Evolutionary conservation across 2,888 invertebrate genomes (phyloP), one percentile per base, ranked within the genome.

Genomic region (Conistra vaccinii): DNA sequence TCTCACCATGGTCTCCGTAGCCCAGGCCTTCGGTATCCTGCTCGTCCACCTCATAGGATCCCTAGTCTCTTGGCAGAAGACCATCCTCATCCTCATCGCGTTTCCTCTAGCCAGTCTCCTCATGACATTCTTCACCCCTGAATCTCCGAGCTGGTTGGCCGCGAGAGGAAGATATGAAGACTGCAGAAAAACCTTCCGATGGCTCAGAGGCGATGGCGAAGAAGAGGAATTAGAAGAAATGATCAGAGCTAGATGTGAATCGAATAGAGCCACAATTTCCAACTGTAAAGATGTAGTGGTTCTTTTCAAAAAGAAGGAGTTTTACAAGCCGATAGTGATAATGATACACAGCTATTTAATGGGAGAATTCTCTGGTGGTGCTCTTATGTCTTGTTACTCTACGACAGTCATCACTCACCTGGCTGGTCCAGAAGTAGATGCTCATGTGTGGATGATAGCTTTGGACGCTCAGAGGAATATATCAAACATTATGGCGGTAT

Each of bases 81-180:
- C 97, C 3, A 97, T 97, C 1, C 89, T 97, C 3, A 90, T 97
- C 10, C 95, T 96, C 74, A 89, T 94, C 0, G 83, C 91, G 32
- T 92, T 97, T 32, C 95, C 97, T 2, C 85, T 96, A 10, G 86
- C 94, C 12, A 95, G 97, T 48, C 90, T 97, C 9, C 35, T 93
- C 7, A 92, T 95, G 91, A 93, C 90, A 0, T 88, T 92, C 23
- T 92, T 90, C 58, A 89, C 90, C 0, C 97, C 97, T 0, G 98
- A 98, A 92, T 97, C 97, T 10, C 98, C 98, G 0, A 96, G 96
- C 73, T 98, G 97, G 97, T 89, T 98, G 20, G 95, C 97, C 0
- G 94, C 96, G 0, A 97, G 96, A 85, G 97, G 96, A 0, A 94
- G 93, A 32, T 91, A 94, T 3, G 94, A 95, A 0, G 96, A 97